Evolutionary conservation across 2,888 invertebrate genomes (phyloP), one percentile per base, ranked within the genome.

Genomic region (Lagria hirta): DNA sequence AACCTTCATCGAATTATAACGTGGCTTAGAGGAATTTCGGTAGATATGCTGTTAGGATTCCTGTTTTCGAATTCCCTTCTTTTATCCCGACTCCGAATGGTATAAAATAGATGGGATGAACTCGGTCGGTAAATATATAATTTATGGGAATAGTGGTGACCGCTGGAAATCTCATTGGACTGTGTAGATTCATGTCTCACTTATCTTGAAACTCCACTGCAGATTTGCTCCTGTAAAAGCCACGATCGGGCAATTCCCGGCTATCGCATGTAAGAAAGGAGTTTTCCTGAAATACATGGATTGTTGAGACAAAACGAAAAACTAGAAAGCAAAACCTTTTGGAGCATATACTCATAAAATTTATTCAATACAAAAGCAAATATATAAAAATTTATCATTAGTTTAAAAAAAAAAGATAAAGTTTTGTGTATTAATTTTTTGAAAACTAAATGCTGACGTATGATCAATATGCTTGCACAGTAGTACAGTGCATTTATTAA

Each of bases 111-210:
- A 64, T 64, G 63, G 64, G 62, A 65, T 65, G 65, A 65, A 64
- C 64, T 64, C 58, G 62, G 51, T 60, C 62, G 64, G 65, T 64
- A 64, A 65, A 66, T 66, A 65, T 65, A 63, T 64, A 66, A 66
- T 66, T 66, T 66, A 66, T 61, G 55, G 62, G 58, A 48, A 59
- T 55, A 30, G 57, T 54, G 56, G 57, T 58, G 62, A 60, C 62
- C 64, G 55, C 52, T 58, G 54, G 57, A 60, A 62, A 64, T 61
- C 64, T 61, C 64, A 62, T 62, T 60, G 61, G 62, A 57, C 53
- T 54, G 50, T 54, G 54, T 52, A 56, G 58, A 60, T 62, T 63
- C 62, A 64, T 63, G 64, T 62, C 64, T 63, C 60, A 64, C 61
- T 64, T 65, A 64, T 64, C 64, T 58, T 43, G 49, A 48, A 46